Percentiles rank a stretch among this genome's conserved stretches.
These are phyloP conservation scores for Gymnoscelis rufifasciata DNA, from an alignment of 2,888 invertebrate genomes.

Conservation along the genomic window DNA sequence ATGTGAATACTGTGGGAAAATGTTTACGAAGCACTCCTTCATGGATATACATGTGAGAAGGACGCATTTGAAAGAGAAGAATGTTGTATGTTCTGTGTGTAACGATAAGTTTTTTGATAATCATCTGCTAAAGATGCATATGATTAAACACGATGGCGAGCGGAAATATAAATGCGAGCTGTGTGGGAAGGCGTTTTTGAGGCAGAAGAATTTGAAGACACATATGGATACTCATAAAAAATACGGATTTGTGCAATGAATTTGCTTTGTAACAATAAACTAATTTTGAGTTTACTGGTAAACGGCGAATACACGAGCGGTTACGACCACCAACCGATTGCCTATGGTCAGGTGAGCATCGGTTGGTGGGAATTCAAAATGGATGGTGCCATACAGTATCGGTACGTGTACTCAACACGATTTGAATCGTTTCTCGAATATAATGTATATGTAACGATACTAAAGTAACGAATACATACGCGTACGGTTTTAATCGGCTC, in stretches of 20 bases:
- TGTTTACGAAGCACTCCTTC: constrained; percentile 70
- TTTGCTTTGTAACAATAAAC: too few relatives aligned
- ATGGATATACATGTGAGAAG: constrained; percentile 66
- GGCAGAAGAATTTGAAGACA: constrained; percentile 78
- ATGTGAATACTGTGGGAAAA: constrained; percentile 58
- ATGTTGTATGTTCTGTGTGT: constrained; percentile 62
- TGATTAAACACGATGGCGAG: constrained; percentile 76
- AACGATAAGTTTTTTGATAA: constrained; percentile 67
- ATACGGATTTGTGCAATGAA: constrained; percentile 50
- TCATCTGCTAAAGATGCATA: constrained; percentile 63
- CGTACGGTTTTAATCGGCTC: too few relatives aligned
- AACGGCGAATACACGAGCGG: too few relatives aligned
- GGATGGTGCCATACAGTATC: too few relatives aligned
- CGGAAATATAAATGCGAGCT: constrained; percentile 76
- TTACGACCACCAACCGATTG: too few relatives aligned
- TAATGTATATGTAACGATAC: too few relatives aligned
- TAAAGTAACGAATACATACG: too few relatives aligned
- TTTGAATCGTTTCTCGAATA: too few relatives aligned
- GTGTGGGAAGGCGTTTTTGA: constrained; percentile 78
- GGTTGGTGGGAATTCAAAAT: too few relatives aligned
- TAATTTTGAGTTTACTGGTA: too few relatives aligned
- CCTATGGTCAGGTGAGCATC: too few relatives aligned
- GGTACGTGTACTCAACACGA: too few relatives aligned
- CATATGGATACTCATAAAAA: constrained; percentile 77
- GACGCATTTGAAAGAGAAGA: constrained; percentile 70